Conservation (phyloP, 2,113 vertebrate species). For the Phodopus roborovskii region DNA sequence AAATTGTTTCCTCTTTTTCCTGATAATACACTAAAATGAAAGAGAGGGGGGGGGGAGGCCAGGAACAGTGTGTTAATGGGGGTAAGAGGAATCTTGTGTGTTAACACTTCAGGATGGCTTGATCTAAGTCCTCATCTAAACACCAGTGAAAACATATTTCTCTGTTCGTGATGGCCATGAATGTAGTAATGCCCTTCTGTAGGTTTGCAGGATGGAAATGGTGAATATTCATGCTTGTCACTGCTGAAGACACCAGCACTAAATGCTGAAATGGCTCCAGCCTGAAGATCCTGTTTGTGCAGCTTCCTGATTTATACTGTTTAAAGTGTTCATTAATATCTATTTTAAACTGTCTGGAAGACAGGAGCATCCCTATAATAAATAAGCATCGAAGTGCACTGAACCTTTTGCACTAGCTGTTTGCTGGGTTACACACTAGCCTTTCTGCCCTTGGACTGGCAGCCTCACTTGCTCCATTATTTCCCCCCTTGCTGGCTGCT, state of each 20-base stretch:
- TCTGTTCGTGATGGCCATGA: constrained; percentile 79
- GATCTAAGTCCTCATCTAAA: constrained; percentile 82
- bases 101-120: constrained; percentile 79
- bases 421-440: constrained; percentile 28
- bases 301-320: constrained; percentile 75
- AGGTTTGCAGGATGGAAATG: constrained; percentile 81
- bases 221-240: constrained; percentile 82
- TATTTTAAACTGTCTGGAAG: constrained; percentile 76
- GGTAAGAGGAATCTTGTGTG: constrained; percentile 73
- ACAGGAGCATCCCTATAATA: constrained; percentile 41
- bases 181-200: constrained; percentile 82
- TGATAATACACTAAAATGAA: constrained; percentile 83
- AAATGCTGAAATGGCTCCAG: constrained; percentile 72
- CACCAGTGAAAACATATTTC: constrained; percentile 77
- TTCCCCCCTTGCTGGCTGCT: constrained; percentile 41
- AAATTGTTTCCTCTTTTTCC: constrained; percentile 84
- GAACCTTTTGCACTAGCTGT: constrained; percentile 55
- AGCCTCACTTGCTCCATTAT: constrained; percentile 59
- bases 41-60: constrained; percentile 67
- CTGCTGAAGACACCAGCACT: constrained; percentile 71
- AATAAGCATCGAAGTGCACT: constrained; percentile 73
- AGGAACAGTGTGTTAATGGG: constrained; percentile 77
- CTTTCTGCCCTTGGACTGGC: constrained; percentile 56
- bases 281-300: constrained; percentile 72
- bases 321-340: constrained; percentile 82